phyloP scores from a whole-genome alignment of 2,888 invertebrate genomes.

The Drosophila lutescens region DNA sequence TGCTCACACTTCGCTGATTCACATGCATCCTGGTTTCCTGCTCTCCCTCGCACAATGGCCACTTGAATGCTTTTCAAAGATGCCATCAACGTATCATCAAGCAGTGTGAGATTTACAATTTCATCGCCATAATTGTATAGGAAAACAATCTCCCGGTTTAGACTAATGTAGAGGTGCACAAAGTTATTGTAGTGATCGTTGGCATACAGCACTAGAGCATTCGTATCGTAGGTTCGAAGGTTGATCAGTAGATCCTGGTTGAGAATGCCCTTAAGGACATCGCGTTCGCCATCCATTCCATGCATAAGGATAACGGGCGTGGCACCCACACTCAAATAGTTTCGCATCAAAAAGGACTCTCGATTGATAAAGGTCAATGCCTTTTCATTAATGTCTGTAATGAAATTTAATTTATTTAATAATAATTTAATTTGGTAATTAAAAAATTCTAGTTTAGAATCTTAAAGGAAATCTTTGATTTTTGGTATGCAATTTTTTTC shows the following conservation, averaged over 20 bases:
- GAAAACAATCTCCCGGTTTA: constrained; percentile 92
- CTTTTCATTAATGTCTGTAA: constrained; percentile 96
- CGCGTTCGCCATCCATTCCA: constrained; percentile 84
- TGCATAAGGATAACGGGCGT: constrained; percentile 84
- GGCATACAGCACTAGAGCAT: constrained; percentile 93
- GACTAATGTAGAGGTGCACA: constrained; percentile 93
- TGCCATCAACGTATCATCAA: constrained; percentile 88
- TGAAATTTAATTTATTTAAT: too few relatives aligned
- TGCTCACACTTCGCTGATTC: constrained; percentile 90
- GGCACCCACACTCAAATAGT: constrained; percentile 88
- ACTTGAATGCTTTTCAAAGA: constrained; percentile 94
- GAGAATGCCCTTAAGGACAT: constrained; percentile 89
- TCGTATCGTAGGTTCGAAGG: constrained; percentile 92
- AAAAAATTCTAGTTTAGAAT: too few relatives aligned
- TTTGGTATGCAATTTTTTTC: too few relatives aligned
- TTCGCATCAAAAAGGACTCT: constrained; percentile 91
- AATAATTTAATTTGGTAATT: too few relatives aligned
- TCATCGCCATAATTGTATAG: constrained; percentile 92
- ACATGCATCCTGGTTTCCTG: constrained; percentile 92
- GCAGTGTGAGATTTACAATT: constrained; percentile 91
- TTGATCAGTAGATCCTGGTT: constrained; percentile 93
- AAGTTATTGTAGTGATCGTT: constrained; percentile 97
- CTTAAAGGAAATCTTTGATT: too few relatives aligned
- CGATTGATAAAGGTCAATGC: constrained; percentile 94
- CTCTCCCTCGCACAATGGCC: constrained; percentile 90